phyloP scores from a whole-genome alignment of 2,888 invertebrate genomes.

The Spicauda simplicius region DNA sequence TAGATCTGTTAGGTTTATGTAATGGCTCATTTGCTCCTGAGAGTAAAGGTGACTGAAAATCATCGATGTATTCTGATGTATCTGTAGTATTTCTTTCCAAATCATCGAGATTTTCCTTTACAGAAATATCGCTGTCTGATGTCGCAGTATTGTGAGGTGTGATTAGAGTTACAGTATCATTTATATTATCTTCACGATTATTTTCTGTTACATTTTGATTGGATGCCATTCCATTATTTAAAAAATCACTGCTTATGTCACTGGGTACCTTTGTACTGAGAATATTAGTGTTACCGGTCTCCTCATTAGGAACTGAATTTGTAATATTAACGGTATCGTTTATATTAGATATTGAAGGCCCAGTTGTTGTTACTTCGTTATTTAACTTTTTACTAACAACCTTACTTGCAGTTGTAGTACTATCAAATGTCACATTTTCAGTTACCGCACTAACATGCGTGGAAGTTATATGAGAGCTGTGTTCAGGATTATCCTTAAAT shows the following conservation, averaged over 20 bases:
- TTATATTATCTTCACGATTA: conserved; percentile 9
- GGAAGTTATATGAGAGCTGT: conserved; percentile 1
- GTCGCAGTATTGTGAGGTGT: conserved; percentile 33
- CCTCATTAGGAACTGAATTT: neutral
- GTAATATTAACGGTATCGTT: neutral
- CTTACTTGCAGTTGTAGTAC: neutral
- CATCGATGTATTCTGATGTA: conserved; percentile 58
- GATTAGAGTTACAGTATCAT: conserved; percentile 33
- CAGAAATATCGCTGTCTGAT: conserved; percentile 35
- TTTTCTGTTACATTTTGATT: neutral
- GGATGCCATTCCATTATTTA: conserved; percentile 8
- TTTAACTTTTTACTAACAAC: neutral
- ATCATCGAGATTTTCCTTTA: conserved; percentile 40
- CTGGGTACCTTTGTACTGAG: neutral
- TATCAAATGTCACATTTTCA: neutral
- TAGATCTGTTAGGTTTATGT: conserved; percentile 69
- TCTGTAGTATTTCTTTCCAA: conserved; percentile 44
- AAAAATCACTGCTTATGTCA: neutral
- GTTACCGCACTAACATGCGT: neutral
- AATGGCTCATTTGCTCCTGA: conserved; percentile 75
- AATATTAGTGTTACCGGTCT: conserved; percentile 5
- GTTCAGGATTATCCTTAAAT: conserved; percentile 47
- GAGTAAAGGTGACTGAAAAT: conserved; percentile 74
- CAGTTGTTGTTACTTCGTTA: neutral
- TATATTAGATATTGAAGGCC: neutral